Percentiles rank a stretch among this genome's conserved stretches.
Evolutionary conservation across 1,140 invertebrate genomes (phyloP).

Genomic region (Anastatus disparis): DNA sequence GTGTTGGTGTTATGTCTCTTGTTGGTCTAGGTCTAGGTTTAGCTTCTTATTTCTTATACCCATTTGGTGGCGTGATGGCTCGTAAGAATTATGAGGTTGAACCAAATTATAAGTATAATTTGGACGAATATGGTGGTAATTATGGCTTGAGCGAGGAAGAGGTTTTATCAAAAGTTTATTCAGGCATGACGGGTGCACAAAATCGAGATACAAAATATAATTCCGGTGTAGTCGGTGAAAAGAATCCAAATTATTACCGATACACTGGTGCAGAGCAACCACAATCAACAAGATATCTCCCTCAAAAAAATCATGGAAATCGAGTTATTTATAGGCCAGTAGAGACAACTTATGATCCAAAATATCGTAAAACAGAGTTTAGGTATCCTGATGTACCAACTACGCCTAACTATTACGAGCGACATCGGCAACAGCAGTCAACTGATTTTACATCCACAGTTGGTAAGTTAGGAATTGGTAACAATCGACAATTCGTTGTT

Average conservation of each 20-base stretch:
- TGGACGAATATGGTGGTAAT: slow-evolving; percentile 73
- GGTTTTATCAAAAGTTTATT: slow-evolving; percentile 77
- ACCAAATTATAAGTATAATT: slow-evolving; percentile 72
- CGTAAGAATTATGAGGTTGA: slow-evolving; percentile 75
- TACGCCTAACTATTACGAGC: slow-evolving; percentile 56
- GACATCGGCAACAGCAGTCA: slow-evolving; percentile 42
- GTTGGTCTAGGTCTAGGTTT: slow-evolving; percentile 78
- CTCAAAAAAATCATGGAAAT: slow-evolving; percentile 17
- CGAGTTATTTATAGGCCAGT: slow-evolving; percentile 49
- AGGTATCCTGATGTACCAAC: slow-evolving; percentile 53
- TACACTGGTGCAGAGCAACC: slow-evolving; percentile 19
- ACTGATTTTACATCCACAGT: slow-evolving; percentile 32
- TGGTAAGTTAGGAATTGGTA: slow-evolving; percentile 23
- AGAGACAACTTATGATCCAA: slow-evolving; percentile 51
- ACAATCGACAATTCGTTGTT: slow-evolving; percentile 61
- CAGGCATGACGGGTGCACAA: slow-evolving; percentile 72
- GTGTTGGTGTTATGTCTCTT: slow-evolving; percentile 77
- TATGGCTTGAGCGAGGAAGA: slow-evolving; percentile 77
- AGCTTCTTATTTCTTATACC: slow-evolving; percentile 80
- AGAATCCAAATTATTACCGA: slow-evolving; percentile 33
- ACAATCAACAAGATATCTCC: slow-evolving; percentile 2
- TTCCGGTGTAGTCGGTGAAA: neutral
- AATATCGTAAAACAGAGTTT: slow-evolving; percentile 61
- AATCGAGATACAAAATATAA: slow-evolving; percentile 37
- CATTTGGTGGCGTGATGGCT: slow-evolving; percentile 73